Evolutionary conservation across 2,797 vertebrate genomes (phyloP), one percentile per base, ranked within the genome.

Genomic region (Artibeus jamaicensis): DNA sequence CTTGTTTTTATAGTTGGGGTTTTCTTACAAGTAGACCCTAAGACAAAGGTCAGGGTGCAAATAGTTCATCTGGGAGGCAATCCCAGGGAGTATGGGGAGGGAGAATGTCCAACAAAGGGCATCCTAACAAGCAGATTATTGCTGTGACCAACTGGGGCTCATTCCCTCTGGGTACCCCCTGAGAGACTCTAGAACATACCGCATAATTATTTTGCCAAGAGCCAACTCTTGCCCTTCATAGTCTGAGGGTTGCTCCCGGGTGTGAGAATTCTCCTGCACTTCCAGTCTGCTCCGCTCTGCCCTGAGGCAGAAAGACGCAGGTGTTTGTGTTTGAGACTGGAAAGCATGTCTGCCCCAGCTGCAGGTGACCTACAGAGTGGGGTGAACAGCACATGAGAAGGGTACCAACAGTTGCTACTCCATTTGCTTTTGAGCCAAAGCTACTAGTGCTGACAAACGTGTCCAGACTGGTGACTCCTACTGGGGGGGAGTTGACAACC

Each of bases 341-440:
- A 81, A 62, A 53, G 82, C 55, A 9, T 6, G 26, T 42, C 76
- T 21, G 34, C 14, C 39, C 18, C 26, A 71, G 53, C 62, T 32
- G 12, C 8, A 21, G 26, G 55, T 55, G 46, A 84, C 90, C 71
- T 74, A 55, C n/a, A 48, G 9, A 21, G 6, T 86, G 5, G 14
- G 26, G 14, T n/a, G 46, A 59, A 50, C 71, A 79, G 81, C 2
- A 9, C 9, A 29, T 39, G 21, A 44, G 57, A 39, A 77, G 32
- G 65, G 7, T 16, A 34, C 44, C 44, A 32, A 0, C 48, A 48
- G 37, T 94, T 88, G 79, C 57, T 55, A 19, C 81, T 74, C 8
- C 78, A 86, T 98, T 96, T 98, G 91, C 92, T 97, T 97, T 93
- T 93, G 94, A 96, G 83, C 88, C 95, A 96, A 62, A 79, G 95